Evolutionary conservation across 2,797 vertebrate genomes (phyloP), one percentile per base, ranked within the genome.

Genomic region (Sylvia borin): DNA sequence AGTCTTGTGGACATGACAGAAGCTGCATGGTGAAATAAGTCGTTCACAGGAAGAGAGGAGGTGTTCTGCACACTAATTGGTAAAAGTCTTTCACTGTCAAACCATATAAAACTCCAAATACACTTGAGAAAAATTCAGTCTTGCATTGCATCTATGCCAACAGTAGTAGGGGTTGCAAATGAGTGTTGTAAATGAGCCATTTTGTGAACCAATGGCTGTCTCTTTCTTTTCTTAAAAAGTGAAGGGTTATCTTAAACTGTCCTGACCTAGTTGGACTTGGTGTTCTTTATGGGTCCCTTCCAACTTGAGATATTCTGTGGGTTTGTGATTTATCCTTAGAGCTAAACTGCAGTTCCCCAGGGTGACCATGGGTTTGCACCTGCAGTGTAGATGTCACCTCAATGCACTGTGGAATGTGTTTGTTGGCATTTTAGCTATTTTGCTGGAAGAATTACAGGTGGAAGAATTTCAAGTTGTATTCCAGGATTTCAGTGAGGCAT

Each of bases 341-440:
- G 27, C 45, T 85, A 38, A 77, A 20, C 31, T 80, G 54, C 64
- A 1, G 8, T 13, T 79, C 40, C 53, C 31, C 26, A 36, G 57
- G 25, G n/a, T 13, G 1, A 43, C 57, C 1, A 3, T 80, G 85
- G 55, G 50, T 73, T 95, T 94, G 50, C 61, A 54, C 55, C 66
- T 93, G 73, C 74, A 48, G 40, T 42, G 40, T 42, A 55, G 54
- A 40, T 81, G 62, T 15, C 67, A 13, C 40, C 61, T 42, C 22
- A 8, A 5, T 68, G 60, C 26, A 2, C 64, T 45, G 16, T 60
- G 54, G 77, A 78, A 81, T 79, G 68, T n/a, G 29, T 73, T 55
- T 80, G 20, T 57, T 90, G 88, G 64, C 73, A 85, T 92, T 86
- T 91, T 68, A 76, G 6, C 60, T 90, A 14, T 75, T 85, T 91